Base-by-base conservation (phyloP, 2,888 invertebrate genomes). In the Junonia oenone region DNA sequence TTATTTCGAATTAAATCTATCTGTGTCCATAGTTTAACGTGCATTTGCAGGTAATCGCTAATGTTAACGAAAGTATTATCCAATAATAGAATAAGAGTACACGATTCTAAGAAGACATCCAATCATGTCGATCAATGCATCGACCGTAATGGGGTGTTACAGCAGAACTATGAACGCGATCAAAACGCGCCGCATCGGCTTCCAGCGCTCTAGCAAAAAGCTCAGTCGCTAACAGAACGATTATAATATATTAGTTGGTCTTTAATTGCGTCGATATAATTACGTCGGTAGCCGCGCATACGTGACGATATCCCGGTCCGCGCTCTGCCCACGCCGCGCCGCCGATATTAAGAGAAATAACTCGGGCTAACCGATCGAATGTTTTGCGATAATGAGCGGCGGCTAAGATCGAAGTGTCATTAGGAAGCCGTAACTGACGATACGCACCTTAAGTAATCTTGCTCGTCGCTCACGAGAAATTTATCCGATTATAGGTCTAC, bases 201-300 rank as follows among this genome's bases (percentile, higher is more conserved):
- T 66, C 68, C 62, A 63, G 61, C 59, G 65, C 85, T 85, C 76
- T 88, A 71, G 78, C 70, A 89, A 90, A 90, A 90, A 90, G 74
- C 58, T 69, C 71, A 75, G 77, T 81, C 78, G 81, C 83, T 85
- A 80, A 87, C 84, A 74, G 82, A 84, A 80, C 89, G 85, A 88
- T 90, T 90, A 90, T 90, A 89, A 86, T 90, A 89, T 90, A 90
- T 90, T 90, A 89, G 90, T 88, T 82, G 76, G 75, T 69, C 78
- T 85, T 85, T 90, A 90, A 90, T 89, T 89, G 87, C 81, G 75
- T 71, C 83, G 85, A 90, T 90, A 90, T 90, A 90, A 90, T 90
- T 87, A 89, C 81, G 78, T 66, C 77, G 80, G 80, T 81, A 75
- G 73, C 73, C 66, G 79, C 69, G 78, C 73, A 83, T 81, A 89